These are phyloP conservation scores for Chanos chanos DNA, from an alignment of 2,797 vertebrate species.

Conservation along the genomic window DNA sequence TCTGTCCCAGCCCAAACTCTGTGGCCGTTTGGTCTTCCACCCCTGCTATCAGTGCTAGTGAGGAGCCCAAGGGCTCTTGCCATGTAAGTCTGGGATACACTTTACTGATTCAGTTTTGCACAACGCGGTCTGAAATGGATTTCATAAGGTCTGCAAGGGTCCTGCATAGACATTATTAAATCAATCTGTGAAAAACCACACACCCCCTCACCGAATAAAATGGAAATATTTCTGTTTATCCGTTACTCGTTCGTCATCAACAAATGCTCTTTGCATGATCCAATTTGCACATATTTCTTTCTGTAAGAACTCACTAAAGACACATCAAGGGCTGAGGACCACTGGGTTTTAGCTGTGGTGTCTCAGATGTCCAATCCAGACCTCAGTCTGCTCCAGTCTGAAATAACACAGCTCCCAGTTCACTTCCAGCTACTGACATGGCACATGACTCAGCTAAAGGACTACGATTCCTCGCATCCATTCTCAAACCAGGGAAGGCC, in stretches of 20 bases:
- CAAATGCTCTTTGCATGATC: neutral
- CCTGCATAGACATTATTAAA: conserved; percentile 30
- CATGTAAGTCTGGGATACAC: conserved; percentile 38
- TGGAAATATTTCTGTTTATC: conserved; percentile 17
- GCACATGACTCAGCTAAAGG: conserved; percentile 1
- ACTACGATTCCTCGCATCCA: conserved; percentile 17
- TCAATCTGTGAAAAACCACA: conserved; percentile 27
- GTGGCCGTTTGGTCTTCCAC: conserved; percentile 43
- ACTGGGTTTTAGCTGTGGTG: conserved; percentile 13
- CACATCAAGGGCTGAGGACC: conserved; percentile 18
- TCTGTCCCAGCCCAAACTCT: conserved; percentile 26
- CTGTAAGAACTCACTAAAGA: neutral
- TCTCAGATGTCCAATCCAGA: conserved; percentile 9
- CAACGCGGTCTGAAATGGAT: conserved; percentile 25
- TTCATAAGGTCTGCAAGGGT: conserved; percentile 20
- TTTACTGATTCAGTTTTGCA: conserved; percentile 49
- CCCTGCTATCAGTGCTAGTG: conserved; percentile 47
- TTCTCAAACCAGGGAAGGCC: neutral
- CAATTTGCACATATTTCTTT: neutral
- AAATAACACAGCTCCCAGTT: conserved; percentile 23
- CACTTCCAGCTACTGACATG: conserved; percentile 9
- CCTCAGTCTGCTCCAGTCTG: conserved; percentile 15
- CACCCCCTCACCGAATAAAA: neutral
- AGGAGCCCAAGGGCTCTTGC: conserved; percentile 36
- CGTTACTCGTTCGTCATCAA: neutral